Evolutionary conservation across 2,113 vertebrate genomes (phyloP).

Genomic region (Oophaga pumilio): DNA sequence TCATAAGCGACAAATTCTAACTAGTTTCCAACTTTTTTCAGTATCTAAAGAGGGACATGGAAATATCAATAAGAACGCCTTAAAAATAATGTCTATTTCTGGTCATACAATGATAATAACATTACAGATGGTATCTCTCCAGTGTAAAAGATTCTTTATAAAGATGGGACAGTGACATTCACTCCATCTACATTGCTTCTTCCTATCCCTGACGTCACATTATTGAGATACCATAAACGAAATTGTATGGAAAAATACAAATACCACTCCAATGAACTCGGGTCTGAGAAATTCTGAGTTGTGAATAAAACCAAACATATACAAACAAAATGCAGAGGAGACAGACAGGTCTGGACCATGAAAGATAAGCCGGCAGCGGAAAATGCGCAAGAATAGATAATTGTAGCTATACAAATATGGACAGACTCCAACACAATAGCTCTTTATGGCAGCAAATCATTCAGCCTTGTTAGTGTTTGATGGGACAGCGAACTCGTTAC

Average conservation of each 20-base stretch:
- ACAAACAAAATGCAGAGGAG: slow-evolving; percentile 38
- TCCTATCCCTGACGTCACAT: slow-evolving; percentile 24
- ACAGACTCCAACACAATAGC: slow-evolving; percentile 48
- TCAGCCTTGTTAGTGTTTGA: slow-evolving; percentile 46
- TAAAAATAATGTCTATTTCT: not conserved
- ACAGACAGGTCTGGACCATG: slow-evolving; percentile 47
- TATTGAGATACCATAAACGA: slow-evolving; percentile 14
- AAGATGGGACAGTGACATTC: not conserved
- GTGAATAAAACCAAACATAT: slow-evolving; percentile 49
- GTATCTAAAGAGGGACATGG: not conserved
- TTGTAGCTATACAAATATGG: slow-evolving; percentile 52
- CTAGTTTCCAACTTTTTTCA: not conserved
- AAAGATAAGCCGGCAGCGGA: slow-evolving; percentile 46
- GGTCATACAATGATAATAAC: slow-evolving; percentile 11
- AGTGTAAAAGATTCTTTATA: not conserved
- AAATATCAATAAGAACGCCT: not conserved
- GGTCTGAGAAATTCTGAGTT: slow-evolving; percentile 1
- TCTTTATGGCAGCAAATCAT: slow-evolving; percentile 49
- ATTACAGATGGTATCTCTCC: not conserved
- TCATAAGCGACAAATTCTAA: not conserved
- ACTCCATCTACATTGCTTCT: not conserved
- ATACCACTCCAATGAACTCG: slow-evolving; percentile 24
- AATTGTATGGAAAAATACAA: slow-evolving; percentile 39
- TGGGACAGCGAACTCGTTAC: slow-evolving; percentile 42
- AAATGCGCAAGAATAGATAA: slow-evolving; percentile 49